These are phyloP conservation scores for Nibea albiflora DNA, from an alignment of 2,113 vertebrate genomes.

Conservation along the genomic window DNA sequence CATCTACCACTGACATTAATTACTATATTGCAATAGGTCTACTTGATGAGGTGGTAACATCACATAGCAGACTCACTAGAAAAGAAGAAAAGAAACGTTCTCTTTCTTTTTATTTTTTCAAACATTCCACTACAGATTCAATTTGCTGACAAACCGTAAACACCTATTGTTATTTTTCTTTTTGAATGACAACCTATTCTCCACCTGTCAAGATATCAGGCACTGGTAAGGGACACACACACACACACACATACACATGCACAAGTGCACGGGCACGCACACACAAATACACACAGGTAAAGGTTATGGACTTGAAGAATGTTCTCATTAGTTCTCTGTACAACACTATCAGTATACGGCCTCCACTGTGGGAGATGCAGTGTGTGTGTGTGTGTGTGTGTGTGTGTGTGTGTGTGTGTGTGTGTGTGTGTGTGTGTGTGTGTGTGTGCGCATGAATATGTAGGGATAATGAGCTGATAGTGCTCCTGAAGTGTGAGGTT, in stretches of 20 bases:
- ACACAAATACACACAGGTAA: slow-evolving; percentile 53
- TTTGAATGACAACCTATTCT: slow-evolving; percentile 68
- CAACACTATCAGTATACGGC: slow-evolving; percentile 57
- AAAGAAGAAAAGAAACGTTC: background rate
- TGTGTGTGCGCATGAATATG: slow-evolving; percentile 29
- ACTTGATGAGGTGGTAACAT: slow-evolving; percentile 10
- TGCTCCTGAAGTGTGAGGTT: slow-evolving; percentile 35
- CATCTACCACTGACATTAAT: slow-evolving; percentile 36
- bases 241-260: background rate
- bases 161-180: slow-evolving; percentile 53
- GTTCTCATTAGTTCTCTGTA: slow-evolving; percentile 72
- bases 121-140: slow-evolving; percentile 43
- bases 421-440: slow-evolving; percentile 6
- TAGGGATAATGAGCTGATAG: slow-evolving; percentile 66
- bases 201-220: slow-evolving; percentile 51
- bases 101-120: slow-evolving; percentile 3
- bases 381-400: slow-evolving; percentile 16
- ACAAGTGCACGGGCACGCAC: background rate
- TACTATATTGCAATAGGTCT: background rate
- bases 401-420: background rate
- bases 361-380: slow-evolving; percentile 23
- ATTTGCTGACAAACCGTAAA: slow-evolving; percentile 58
- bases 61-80: background rate
- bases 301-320: slow-evolving; percentile 74
- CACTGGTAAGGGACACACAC: slow-evolving; percentile 21